A percentile compares a stretch with the other conserved stretches of the same genome.
phyloP scores from a whole-genome alignment of 2,888 invertebrate species.

The Drosophila macrospina region DNA sequence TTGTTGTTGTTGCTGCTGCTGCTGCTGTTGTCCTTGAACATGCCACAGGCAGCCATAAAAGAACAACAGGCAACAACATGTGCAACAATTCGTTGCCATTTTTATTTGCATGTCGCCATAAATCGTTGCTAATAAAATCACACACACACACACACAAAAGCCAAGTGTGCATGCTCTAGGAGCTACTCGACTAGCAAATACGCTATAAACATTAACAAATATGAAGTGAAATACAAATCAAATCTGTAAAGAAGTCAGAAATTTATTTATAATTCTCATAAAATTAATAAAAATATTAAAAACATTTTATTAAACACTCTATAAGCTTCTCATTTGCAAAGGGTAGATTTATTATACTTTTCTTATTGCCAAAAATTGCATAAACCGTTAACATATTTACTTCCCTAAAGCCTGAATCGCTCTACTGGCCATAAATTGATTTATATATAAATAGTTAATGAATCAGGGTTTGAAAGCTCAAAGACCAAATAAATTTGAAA shows the following conservation, averaged over 20 bases:
- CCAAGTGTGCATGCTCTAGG: neutral
- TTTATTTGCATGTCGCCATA: slow-evolving; percentile 55
- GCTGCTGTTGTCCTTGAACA: slow-evolving; percentile 18
- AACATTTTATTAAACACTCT: too few relatives aligned
- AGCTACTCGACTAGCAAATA: neutral
- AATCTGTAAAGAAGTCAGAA: too few relatives aligned
- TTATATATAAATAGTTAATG: slow-evolving; percentile 44
- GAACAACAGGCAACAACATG: slow-evolving; percentile 39
- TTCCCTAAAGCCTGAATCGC: slow-evolving; percentile 9
- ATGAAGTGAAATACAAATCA: neutral
- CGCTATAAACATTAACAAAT: neutral
- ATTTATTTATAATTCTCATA: too few relatives aligned
- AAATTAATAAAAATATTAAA: too few relatives aligned
- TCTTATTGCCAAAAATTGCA: neutral
- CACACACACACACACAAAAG: slow-evolving; percentile 4
- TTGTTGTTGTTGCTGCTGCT: slow-evolving; percentile 3
- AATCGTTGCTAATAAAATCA: slow-evolving; percentile 62
- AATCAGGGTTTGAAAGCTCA: slow-evolving; percentile 15
- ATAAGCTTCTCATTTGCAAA: neutral
- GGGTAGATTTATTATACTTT: neutral
- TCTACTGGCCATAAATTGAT: slow-evolving; percentile 29
- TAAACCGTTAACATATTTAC: slow-evolving; percentile 10
- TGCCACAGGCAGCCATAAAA: slow-evolving; percentile 50
- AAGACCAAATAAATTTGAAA: slow-evolving; percentile 8
- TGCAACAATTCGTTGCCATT: slow-evolving; percentile 52